phyloP scores from a whole-genome alignment of 2,888 invertebrate species.

The Erpobdella octoculata region DNA sequence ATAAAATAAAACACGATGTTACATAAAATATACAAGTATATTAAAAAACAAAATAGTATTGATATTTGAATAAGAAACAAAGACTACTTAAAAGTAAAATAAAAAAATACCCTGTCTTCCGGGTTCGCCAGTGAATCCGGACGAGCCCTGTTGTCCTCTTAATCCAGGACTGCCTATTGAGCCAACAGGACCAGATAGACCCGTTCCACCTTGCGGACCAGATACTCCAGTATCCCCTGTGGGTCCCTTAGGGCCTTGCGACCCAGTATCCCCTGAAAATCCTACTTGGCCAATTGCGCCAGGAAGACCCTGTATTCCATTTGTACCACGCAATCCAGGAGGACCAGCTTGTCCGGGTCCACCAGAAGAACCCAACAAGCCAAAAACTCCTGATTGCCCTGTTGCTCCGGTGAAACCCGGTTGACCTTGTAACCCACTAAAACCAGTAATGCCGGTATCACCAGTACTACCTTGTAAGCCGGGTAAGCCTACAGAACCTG shows the following conservation, averaged over 20 bases:
- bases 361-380: constrained; percentile 31
- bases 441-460: background rate
- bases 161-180: constrained; percentile 16
- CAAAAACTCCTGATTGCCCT: constrained; percentile 2
- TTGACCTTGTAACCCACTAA: constrained; percentile 21
- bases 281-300: constrained; percentile 33
- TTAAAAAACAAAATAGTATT: background rate
- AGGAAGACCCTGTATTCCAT: constrained; percentile 38
- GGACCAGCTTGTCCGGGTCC: constrained; percentile 39
- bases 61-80: background rate
- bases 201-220: constrained; percentile 28
- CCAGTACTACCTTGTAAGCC: constrained; percentile 30
- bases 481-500: constrained; percentile 26
- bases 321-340: constrained; percentile 33
- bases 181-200: constrained; percentile 24
- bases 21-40: too few relatives aligned
- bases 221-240: constrained; percentile 23
- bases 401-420: constrained; percentile 28
- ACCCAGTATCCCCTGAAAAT: constrained; percentile 33
- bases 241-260: background rate
- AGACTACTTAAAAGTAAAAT: background rate
- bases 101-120: background rate
- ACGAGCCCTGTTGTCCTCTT: constrained; percentile 8
- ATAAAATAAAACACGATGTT: constrained; percentile 46
- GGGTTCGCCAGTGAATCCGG: background rate